phyloP scores from a whole-genome alignment of 2,888 invertebrate genomes.

The Horisme vitalbata region DNA sequence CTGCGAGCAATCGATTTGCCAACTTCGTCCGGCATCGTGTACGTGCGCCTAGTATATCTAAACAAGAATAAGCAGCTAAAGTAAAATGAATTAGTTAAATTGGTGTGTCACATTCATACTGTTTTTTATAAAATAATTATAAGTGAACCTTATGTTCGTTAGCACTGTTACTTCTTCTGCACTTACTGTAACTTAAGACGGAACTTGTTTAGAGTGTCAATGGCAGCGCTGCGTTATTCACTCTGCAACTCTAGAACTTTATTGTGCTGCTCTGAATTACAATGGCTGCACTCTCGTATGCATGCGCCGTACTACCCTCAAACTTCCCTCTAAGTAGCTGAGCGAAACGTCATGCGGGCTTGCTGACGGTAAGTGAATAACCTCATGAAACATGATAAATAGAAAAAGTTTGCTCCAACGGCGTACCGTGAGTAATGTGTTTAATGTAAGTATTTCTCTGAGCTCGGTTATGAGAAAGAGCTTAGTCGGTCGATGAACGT shows the following conservation, averaged over 20 bases:
- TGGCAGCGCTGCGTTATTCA: constrained; percentile 54
- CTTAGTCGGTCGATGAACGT: not conserved
- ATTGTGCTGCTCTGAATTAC: constrained; percentile 47
- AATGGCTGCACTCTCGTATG: constrained; percentile 46
- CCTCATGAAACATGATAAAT: constrained; percentile 33
- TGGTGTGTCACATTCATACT: too few species aligned
- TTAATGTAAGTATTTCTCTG: constrained; percentile 11
- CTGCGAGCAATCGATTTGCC: too few species aligned
- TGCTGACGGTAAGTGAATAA: constrained; percentile 37
- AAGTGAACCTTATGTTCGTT: not conserved
- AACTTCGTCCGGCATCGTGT: too few species aligned
- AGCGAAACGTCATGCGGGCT: constrained; percentile 32
- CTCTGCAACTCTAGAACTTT: constrained; percentile 46
- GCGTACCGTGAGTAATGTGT: constrained; percentile 18
- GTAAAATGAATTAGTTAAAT: too few species aligned
- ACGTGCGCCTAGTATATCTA: too few species aligned
- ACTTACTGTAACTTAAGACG: constrained; percentile 42
- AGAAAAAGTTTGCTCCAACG: constrained; percentile 29
- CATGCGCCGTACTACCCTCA: constrained; percentile 31
- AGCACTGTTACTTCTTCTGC: constrained; percentile 9
- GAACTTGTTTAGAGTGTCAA: constrained; percentile 60
- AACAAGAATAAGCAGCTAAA: too few species aligned
- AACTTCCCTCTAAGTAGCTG: constrained; percentile 35
- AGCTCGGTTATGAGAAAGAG: not conserved
- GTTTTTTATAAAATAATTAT: too few species aligned